Percentiles rank a stretch among this genome's conserved stretches.
Conservation (phyloP, 2,888 invertebrate species). For the Hyposoter didymator region DNA sequence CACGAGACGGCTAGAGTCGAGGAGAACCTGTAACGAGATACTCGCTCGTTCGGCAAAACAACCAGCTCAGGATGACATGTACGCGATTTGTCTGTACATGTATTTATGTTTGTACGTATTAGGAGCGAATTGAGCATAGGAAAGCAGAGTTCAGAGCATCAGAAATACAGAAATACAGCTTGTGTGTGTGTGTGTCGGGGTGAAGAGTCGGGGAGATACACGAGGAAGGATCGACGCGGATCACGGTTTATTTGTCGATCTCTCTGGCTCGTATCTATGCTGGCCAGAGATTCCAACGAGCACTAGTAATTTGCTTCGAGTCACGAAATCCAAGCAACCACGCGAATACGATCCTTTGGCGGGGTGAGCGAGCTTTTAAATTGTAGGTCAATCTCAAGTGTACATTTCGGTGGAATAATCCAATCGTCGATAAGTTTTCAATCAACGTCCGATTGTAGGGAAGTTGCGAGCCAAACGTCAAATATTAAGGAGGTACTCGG, state of each 20-base stretch:
- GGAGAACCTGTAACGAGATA: conserved; percentile 65
- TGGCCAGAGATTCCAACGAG: conserved; percentile 32
- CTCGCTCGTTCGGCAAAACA: conserved; percentile 54
- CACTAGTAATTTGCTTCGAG: conserved; percentile 55
- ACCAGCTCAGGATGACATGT: conserved; percentile 37
- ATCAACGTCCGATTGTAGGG: background rate
- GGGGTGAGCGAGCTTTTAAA: conserved; percentile 31
- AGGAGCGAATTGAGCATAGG: conserved; percentile 6
- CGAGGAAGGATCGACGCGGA: conserved; percentile 44
- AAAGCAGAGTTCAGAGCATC: conserved; percentile 43
- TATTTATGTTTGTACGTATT: background rate
- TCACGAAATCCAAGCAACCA: conserved; percentile 55
- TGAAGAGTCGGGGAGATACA: conserved; percentile 21
- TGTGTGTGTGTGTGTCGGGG: background rate
- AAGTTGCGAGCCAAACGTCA: background rate
- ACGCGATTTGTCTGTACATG: conserved; percentile 21
- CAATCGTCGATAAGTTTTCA: conserved; percentile 13
- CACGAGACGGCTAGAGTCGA: conserved; percentile 58
- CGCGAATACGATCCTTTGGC: conserved; percentile 5
- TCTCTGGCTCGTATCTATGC: conserved; percentile 15
- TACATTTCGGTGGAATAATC: background rate
- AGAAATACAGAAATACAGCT: conserved; percentile 31
- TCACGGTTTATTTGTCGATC: conserved; percentile 60
- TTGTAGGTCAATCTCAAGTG: conserved; percentile 18
- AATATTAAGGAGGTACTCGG: background rate